Conservation (phyloP, 2,888 invertebrate species). For the Tricholauxania praeusta region DNA sequence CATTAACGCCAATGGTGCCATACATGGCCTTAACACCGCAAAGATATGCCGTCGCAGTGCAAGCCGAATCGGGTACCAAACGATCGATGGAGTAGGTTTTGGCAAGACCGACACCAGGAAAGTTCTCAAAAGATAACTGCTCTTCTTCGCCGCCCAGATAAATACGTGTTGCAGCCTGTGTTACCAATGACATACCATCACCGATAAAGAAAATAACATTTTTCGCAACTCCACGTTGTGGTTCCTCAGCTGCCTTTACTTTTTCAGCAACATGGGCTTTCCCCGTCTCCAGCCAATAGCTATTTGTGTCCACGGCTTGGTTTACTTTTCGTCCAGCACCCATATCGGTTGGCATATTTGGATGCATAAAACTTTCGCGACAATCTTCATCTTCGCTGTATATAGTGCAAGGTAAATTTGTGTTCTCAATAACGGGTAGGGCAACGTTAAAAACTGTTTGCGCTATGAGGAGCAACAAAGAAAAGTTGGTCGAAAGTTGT, state of each 20-base stretch:
- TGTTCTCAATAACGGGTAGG: background rate
- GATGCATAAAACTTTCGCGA: constrained; percentile 45
- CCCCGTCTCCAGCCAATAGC: constrained; percentile 46
- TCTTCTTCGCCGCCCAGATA: constrained; percentile 82
- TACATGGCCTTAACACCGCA: constrained; percentile 83
- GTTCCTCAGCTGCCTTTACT: constrained; percentile 27
- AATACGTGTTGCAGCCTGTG: constrained; percentile 81
- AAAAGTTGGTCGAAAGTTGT: background rate
- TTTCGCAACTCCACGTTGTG: constrained; percentile 69
- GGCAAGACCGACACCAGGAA: constrained; percentile 80
- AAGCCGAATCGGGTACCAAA: constrained; percentile 86
- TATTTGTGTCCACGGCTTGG: constrained; percentile 36
- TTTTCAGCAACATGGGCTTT: constrained; percentile 35
- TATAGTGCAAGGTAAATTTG: background rate
- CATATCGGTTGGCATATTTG: constrained; percentile 27
- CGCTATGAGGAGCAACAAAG: background rate
- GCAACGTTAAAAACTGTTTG: background rate
- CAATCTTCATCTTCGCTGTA: constrained; percentile 39
- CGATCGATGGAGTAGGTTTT: constrained; percentile 81
- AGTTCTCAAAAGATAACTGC: constrained; percentile 79
- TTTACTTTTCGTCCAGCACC: background rate
- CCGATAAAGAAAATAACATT: constrained; percentile 88
- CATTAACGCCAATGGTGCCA: constrained; percentile 82
- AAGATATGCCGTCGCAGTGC: constrained; percentile 83
- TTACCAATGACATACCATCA: constrained; percentile 89